These are phyloP conservation scores for Cnemophilus loriae DNA, from an alignment of 2,113 vertebrate genomes.

Conservation along the genomic window DNA sequence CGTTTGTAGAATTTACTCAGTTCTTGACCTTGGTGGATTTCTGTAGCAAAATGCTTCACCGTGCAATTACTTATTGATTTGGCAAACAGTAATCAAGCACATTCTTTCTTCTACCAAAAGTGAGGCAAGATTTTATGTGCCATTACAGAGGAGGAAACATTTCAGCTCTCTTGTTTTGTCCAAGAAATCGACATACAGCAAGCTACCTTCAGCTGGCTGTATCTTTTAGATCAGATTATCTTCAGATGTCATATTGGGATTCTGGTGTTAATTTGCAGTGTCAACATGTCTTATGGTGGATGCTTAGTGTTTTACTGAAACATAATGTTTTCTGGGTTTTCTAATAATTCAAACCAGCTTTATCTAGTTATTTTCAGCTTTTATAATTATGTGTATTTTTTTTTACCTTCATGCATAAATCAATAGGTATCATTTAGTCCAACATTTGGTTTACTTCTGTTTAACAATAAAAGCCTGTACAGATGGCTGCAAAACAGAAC, in stretches of 20 bases:
- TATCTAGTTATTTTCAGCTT: slow-evolving; percentile 1
- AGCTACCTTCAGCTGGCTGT: not conserved
- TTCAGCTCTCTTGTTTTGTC: not conserved
- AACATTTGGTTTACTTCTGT: slow-evolving; percentile 9
- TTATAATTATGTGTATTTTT: not conserved
- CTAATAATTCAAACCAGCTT: not conserved
- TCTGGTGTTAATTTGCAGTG: not conserved
- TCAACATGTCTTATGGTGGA: not conserved
- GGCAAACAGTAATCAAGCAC: not conserved
- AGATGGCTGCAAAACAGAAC: slow-evolving; percentile 50
- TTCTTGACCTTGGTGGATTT: not conserved
- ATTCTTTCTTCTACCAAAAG: not conserved
- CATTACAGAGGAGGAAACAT: not conserved
- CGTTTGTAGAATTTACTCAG: not conserved
- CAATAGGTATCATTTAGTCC: not conserved
- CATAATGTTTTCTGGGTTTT: not conserved
- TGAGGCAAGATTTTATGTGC: not conserved
- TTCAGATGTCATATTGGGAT: not conserved
- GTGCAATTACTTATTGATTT: slow-evolving; percentile 12
- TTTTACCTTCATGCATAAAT: not conserved
- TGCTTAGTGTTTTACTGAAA: not conserved
- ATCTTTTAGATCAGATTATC: not conserved
- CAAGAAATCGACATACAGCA: not conserved
- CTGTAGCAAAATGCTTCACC: not conserved
- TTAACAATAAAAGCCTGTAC: slow-evolving; percentile 38